Conservation (phyloP, 2,113 vertebrate genomes). For the Megaceryle maxima region DNA sequence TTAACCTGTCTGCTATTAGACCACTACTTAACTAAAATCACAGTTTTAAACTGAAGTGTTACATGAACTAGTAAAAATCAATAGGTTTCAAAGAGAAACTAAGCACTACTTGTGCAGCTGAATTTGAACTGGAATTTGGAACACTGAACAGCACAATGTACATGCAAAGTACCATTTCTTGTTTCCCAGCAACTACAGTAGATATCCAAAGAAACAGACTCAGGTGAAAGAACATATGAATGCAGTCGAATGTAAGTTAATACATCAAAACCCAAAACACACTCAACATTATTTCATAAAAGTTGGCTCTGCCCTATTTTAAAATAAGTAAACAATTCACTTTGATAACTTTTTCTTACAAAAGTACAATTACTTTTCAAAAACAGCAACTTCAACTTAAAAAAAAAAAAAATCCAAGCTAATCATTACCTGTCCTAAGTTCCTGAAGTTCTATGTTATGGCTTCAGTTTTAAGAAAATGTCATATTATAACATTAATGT, state of each 20-base stretch:
- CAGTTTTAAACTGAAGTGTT: background rate
- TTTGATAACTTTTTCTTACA: background rate
- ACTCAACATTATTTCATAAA: background rate
- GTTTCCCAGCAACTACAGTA: background rate
- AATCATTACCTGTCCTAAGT: background rate
- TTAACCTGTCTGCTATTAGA: background rate
- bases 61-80: background rate
- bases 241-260: background rate
- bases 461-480: background rate
- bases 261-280: background rate
- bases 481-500: background rate
- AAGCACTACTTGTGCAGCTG: background rate
- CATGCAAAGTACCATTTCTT: background rate
- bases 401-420: background rate
- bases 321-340: background rate
- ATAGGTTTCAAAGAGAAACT: background rate
- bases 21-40: background rate
- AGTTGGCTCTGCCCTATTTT: background rate
- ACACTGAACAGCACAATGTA: background rate
- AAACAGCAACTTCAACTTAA: background rate
- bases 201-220: background rate
- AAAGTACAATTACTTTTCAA: too few relatives aligned
- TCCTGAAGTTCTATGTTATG: background rate
- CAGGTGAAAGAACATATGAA: background rate
- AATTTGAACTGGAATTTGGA: background rate